Evolutionary conservation across 2,113 vertebrate genomes (phyloP), one percentile per base, ranked within the genome.

Genomic region (Sinocyclocheilus anshuiensis): DNA sequence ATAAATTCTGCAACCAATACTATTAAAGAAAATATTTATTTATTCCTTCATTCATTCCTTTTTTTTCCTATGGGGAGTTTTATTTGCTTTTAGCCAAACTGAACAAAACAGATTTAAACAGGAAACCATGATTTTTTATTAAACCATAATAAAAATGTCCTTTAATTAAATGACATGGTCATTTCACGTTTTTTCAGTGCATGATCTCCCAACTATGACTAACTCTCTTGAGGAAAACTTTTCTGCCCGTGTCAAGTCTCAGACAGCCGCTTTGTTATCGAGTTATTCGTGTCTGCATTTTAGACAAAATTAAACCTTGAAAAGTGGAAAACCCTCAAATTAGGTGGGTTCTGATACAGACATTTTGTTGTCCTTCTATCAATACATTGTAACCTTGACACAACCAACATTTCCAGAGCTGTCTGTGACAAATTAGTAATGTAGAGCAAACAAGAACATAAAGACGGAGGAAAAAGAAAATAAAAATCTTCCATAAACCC

Each of bases 261-360:
- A 12, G 12, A 42, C 77, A 80, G 48, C 84, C 36, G n/a, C 87
- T 84, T 86, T 57, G 22, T 22, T 89, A 92, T 92, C 9, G 87
- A 92, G 89, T 89, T 85, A 67, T 83, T 83, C 85, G 45, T 45
- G 45, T 45, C 8, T 10, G 50, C 50, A 53, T 53, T 90, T 90
- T 88, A 79, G 75, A 84, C 6, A 88, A 89, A 90, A 92, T 91
- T 85, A 89, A 92, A 61, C 42, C 72, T 45, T 42, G 36, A 91
- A 91, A 88, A 81, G 86, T 65, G 76, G 79, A n/a, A 48, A 55
- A 45, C 84, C 55, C 75, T 86, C 13, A 69, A 86, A 80, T 88
- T 81, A 82, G 50, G 24, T 50, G 67, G 16, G 74, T 42, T 26
- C 22, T 67, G 39, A 22, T 42, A 45, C 16, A 48, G 61, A 76